A percentile compares a stretch with the other conserved stretches of the same genome.
Evolutionary conservation across 2,113 vertebrate genomes (phyloP).

Genomic region (Albula glossodonta): DNA sequence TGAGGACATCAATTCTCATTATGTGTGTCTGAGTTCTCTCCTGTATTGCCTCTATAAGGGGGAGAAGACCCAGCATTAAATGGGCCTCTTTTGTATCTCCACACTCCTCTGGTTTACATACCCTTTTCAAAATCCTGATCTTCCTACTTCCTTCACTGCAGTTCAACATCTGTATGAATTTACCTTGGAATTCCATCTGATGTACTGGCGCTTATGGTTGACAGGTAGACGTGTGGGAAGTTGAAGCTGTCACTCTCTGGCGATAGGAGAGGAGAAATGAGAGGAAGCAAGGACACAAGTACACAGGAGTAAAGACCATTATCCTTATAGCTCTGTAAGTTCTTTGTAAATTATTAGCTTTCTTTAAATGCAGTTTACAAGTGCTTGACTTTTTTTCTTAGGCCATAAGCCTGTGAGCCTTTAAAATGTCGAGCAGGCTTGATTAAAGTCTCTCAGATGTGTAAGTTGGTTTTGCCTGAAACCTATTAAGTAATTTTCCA

Average conservation of each 20-base stretch:
- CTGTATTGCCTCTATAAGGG: background rate
- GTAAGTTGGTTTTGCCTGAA: background rate
- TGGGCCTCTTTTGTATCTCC: too few species aligned
- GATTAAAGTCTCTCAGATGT: constrained; percentile 17
- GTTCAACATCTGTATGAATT: too few species aligned
- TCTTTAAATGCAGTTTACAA: background rate
- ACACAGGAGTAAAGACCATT: background rate
- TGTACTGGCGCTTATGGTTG: background rate
- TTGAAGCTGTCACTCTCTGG: background rate
- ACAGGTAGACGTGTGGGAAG: background rate
- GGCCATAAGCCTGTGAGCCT: background rate
- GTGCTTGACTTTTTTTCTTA: background rate
- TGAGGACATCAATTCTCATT: too few species aligned
- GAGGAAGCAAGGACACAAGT: background rate
- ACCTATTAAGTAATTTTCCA: background rate
- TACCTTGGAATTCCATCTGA: background rate
- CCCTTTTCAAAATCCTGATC: background rate
- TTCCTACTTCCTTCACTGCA: background rate
- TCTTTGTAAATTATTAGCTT: background rate
- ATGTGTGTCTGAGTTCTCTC: background rate
- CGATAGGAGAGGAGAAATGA: background rate
- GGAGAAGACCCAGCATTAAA: background rate
- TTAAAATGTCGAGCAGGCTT: background rate
- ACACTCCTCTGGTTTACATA: too few species aligned
- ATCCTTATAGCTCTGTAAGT: background rate